Evolutionary conservation across 1,140 invertebrate genomes (phyloP).

Genomic region (Ceratosolen solmsi): DNA sequence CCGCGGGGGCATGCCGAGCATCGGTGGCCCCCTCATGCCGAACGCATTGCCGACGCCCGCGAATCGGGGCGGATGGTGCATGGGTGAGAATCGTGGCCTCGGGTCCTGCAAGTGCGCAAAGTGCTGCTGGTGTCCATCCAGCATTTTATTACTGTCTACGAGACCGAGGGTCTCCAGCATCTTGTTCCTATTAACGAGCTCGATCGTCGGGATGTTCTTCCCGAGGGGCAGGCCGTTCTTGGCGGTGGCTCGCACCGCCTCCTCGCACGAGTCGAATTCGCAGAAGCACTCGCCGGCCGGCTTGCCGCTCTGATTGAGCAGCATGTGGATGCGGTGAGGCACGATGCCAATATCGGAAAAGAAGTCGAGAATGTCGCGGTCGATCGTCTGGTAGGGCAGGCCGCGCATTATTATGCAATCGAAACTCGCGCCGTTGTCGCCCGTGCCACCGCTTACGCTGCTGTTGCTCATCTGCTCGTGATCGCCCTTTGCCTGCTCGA

Average conservation of each 20-base stretch:
- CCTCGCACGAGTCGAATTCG: conserved; percentile 82
- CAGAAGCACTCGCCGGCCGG: conserved; percentile 89
- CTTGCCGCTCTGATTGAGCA: conserved; percentile 79
- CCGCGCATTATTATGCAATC: conserved; percentile 84
- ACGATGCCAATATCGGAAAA: conserved; percentile 84
- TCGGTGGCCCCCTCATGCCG: conserved; percentile 56
- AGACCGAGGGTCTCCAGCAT: conserved; percentile 72
- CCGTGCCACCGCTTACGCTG: neutral
- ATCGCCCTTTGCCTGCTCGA: conserved; percentile 73
- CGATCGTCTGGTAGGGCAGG: conserved; percentile 82
- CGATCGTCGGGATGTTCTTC: conserved; percentile 78
- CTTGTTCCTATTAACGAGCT: conserved; percentile 78
- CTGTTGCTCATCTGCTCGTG: conserved; percentile 59
- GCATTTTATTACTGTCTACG: conserved; percentile 57
- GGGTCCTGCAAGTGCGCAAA: conserved; percentile 61
- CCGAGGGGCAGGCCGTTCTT: conserved; percentile 83
- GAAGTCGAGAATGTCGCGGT: conserved; percentile 86
- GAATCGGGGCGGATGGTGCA: conserved; percentile 64
- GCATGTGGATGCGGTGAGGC: conserved; percentile 84
- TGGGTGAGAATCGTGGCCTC: conserved; percentile 63
- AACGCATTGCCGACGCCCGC: conserved; percentile 52
- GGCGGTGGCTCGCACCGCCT: conserved; percentile 80
- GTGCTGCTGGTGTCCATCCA: conserved; percentile 54
- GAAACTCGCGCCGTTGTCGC: conserved; percentile 53
- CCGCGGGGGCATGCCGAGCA: conserved; percentile 24